Percentiles rank a stretch among this genome's conserved stretches.
Conservation (phyloP, 37 sponge, comb jelly and placozoan genomes). For the Lycopodina hypogea region DNA sequence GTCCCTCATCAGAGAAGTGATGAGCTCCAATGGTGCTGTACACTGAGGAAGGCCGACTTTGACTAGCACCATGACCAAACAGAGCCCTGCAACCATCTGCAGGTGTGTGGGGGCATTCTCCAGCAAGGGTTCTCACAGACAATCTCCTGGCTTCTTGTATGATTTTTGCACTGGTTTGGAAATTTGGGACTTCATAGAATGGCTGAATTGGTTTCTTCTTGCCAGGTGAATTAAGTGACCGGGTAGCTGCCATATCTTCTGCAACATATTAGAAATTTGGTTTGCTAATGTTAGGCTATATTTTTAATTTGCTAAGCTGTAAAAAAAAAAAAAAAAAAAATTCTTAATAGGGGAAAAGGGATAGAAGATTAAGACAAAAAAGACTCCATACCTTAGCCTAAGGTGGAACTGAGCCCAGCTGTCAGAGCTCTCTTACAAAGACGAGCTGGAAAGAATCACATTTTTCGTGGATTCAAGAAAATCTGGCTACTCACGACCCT, state of each 20-base stretch:
- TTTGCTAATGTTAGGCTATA: background rate
- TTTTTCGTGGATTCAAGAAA: too few relatives aligned
- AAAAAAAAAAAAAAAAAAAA: too few relatives aligned
- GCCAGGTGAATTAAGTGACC: slow-evolving; percentile 32
- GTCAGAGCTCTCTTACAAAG: too few relatives aligned
- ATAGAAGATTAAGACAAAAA: too few relatives aligned
- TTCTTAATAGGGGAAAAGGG: too few relatives aligned
- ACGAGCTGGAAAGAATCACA: too few relatives aligned
- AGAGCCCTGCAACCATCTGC: slow-evolving; percentile 32
- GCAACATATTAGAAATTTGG: background rate
- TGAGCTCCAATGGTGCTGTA: slow-evolving; percentile 57
- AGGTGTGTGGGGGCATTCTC: slow-evolving; percentile 68
- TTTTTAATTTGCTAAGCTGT: too few relatives aligned
- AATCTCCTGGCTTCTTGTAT: slow-evolving; percentile 61
- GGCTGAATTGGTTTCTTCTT: slow-evolving; percentile 16
- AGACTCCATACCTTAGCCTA: too few relatives aligned
- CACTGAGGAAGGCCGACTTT: slow-evolving; percentile 73
- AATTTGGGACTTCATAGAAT: slow-evolving; percentile 28
- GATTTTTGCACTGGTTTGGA: slow-evolving; percentile 56
- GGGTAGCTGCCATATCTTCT: slow-evolving; percentile 28
- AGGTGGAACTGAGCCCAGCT: too few relatives aligned
- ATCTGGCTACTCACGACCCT: too few relatives aligned
- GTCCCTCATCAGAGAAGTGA: slow-evolving; percentile 50
- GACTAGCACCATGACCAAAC: slow-evolving; percentile 31
- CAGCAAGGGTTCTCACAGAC: slow-evolving; percentile 45